A percentile compares a stretch with the other conserved stretches of the same genome.
These are phyloP conservation scores for Helostoma temminkii DNA, from an alignment of 2,797 vertebrate genomes.

Conservation along the genomic window DNA sequence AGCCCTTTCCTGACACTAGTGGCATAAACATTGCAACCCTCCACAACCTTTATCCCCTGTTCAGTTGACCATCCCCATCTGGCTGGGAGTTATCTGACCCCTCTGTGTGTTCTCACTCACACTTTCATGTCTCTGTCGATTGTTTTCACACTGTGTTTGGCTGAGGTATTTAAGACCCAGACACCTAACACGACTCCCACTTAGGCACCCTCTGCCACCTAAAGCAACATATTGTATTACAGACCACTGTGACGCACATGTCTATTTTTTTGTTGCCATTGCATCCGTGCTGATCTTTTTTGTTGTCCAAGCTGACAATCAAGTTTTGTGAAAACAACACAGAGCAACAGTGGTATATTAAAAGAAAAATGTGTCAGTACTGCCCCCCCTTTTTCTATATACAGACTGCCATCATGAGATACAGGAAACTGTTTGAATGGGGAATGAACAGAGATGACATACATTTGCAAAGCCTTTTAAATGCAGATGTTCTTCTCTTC, in stretches of 20 bases:
- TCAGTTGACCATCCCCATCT: conserved; percentile 78
- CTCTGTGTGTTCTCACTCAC: conserved; percentile 70
- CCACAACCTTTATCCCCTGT: conserved; percentile 40
- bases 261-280: conserved; percentile 37
- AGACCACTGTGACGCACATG: conserved; percentile 28
- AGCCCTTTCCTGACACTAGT: conserved; percentile 68
- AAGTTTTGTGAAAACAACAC: conserved; percentile 38
- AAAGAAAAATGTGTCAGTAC: conserved; percentile 61
- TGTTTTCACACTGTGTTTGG: conserved; percentile 82
- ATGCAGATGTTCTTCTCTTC: conserved; percentile 36
- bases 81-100: conserved; percentile 78
- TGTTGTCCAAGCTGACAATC: conserved; percentile 63
- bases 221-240: conserved; percentile 69
- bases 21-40: conserved; percentile 65
- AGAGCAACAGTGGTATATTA: conserved; percentile 35
- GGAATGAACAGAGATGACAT: conserved; percentile 30
- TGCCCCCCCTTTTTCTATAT: conserved; percentile 46
- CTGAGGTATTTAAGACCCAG: conserved; percentile 72
- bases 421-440: conserved; percentile 43
- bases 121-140: conserved; percentile 79
- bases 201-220: conserved; percentile 76
- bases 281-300: conserved; percentile 54
- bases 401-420: conserved; percentile 30
- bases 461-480: conserved; percentile 38
- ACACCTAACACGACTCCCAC: conserved; percentile 64